Evolutionary conservation across 2,888 invertebrate species (phyloP), one percentile per base, ranked within the genome.

Genomic region (Luperina testacea): DNA sequence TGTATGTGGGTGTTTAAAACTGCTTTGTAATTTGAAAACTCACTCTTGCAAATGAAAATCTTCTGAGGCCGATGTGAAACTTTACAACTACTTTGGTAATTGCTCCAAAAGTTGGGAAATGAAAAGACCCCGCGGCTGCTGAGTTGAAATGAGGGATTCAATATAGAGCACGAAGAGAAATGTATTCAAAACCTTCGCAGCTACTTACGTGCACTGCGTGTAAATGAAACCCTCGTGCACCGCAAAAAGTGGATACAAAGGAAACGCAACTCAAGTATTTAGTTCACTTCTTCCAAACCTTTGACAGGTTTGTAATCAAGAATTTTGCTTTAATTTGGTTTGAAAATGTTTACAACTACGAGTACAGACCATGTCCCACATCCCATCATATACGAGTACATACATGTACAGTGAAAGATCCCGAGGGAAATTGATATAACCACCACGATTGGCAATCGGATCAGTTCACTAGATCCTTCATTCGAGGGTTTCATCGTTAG

Each of bases 31-130:
- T 93, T 93, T 91, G 89, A 90, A 93, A 94, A 92, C 93, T 93
- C 91, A 93, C 92, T 94, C 89, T 90, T 89, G 83, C 89, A 92
- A 93, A 93, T 92, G 92, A 92, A 94, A 94, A 93, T 92, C 92
- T 92, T 93, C 92, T 90, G 91, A 90, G 92, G 92, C 91, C 92
- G 91, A 92, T 93, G 87, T 90, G 90, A 92, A 95, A 95, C 94
- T 95, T 94, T 89, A 91, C 91, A 93, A 95, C 95, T 95, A 94
- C 95, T 95, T 95, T 92, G 92, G 94, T 95, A 95, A 95, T 95
- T 95, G 95, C 94, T 93, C 92, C 91, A 89, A 93, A 95, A 95
- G 93, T 95, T 95, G 84, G 86, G 81, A 91, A 92, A 93, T 92
- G 92, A 92, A 93, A 92, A 92, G 92, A 93, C 92, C 92, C 90